phyloP scores from a whole-genome alignment of 2,888 invertebrate genomes.

The Drosophila koepferae region DNA sequence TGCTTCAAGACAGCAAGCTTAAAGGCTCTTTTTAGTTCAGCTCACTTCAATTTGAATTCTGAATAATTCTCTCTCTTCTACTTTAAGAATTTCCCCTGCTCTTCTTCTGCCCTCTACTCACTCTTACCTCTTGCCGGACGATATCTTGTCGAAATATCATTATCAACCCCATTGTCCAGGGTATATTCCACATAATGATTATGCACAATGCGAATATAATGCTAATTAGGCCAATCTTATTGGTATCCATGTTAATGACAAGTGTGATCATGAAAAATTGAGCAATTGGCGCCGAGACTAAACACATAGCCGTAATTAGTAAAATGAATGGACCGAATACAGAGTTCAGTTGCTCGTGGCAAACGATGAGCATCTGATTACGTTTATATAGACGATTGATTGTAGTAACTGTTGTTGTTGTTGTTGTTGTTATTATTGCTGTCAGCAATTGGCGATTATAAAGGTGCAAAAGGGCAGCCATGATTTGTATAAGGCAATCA shows the following conservation, averaged over 20 bases:
- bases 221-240: not conserved
- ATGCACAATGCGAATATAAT: not conserved
- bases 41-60: too few species aligned
- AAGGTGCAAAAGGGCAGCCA: constrained; percentile 47
- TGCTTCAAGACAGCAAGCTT: too few species aligned
- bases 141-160: constrained; percentile 47
- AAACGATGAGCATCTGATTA: constrained; percentile 57
- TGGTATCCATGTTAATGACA: constrained; percentile 37
- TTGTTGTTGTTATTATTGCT: not conserved
- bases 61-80: too few species aligned
- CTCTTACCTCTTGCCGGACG: constrained; percentile 53
- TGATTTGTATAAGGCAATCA: constrained; percentile 53
- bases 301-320: constrained; percentile 50
- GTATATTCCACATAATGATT: constrained; percentile 53
- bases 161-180: constrained; percentile 40
- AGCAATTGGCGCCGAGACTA: constrained; percentile 57
- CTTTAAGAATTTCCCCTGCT: not conserved
- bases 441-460: constrained; percentile 52
- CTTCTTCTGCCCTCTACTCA: not conserved
- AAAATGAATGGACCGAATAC: constrained; percentile 61
- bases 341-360: constrained; percentile 59
- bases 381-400: constrained; percentile 50
- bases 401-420: not conserved
- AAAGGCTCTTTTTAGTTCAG: too few species aligned
- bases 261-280: constrained; percentile 67